Conservation (phyloP, 2,888 invertebrate genomes). For the Apeira syringaria region DNA sequence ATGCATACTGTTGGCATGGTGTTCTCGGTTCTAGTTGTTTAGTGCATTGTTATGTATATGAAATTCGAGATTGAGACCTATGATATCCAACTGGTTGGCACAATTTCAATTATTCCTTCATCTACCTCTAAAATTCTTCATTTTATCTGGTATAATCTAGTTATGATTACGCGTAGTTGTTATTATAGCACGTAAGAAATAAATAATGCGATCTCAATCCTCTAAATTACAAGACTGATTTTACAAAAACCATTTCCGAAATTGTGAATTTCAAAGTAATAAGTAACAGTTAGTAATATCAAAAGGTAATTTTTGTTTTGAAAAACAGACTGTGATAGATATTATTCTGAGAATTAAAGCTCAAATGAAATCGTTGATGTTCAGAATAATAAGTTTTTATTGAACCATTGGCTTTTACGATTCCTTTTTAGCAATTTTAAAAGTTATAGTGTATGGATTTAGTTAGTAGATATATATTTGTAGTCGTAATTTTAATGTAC, state of each 20-base stretch:
- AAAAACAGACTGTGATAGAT: constrained; percentile 16
- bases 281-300: constrained; percentile 15
- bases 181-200: constrained; percentile 2
- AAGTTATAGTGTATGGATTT: constrained; percentile 3
- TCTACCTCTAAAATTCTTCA: constrained; percentile 1
- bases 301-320: constrained; percentile 7
- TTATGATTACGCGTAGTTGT: neutral
- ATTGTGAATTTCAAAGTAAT: constrained; percentile 24
- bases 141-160: neutral
- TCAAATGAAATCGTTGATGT: constrained; percentile 15
- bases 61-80: too few species aligned
- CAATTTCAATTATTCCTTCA: neutral
- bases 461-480: constrained; percentile 2
- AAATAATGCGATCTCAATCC: constrained; percentile 27
- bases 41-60: too few species aligned
- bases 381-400: constrained; percentile 11
- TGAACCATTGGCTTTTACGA: constrained; percentile 7
- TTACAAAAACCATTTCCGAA: constrained; percentile 22
- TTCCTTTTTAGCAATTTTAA: constrained; percentile 7
- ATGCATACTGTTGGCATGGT: too few species aligned
- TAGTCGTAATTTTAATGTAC: constrained; percentile 5
- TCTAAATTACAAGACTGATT: constrained; percentile 40
- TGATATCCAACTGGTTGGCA: neutral
- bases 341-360: constrained; percentile 9
- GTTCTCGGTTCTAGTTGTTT: too few species aligned